phyloP scores from a whole-genome alignment of 2,888 invertebrate genomes.

The Pandemis cinnamomeana region DNA sequence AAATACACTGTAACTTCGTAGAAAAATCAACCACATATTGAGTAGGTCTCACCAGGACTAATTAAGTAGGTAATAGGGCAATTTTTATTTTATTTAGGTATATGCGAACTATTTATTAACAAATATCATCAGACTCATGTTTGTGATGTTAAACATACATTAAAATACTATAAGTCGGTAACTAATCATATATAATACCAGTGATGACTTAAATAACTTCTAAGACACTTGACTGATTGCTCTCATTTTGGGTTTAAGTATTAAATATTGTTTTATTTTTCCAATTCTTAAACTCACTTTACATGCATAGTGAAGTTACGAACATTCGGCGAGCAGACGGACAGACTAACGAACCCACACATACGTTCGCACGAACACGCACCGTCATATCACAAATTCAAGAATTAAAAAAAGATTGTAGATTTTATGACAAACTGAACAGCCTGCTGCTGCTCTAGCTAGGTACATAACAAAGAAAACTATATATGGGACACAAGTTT shows the following conservation, averaged over 20 bases:
- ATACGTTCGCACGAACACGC: too few relatives aligned
- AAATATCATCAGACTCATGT: neutral
- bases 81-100: neutral
- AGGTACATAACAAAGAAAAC: too few relatives aligned
- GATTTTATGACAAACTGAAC: too few relatives aligned
- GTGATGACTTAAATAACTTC: neutral
- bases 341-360: too few relatives aligned
- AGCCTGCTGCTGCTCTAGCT: too few relatives aligned
- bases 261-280: neutral
- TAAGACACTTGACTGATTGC: neutral
- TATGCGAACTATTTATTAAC: too few relatives aligned
- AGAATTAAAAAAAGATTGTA: too few relatives aligned
- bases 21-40: neutral
- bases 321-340: too few relatives aligned
- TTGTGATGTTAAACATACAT: constrained; percentile 3
- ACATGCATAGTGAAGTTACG: too few relatives aligned
- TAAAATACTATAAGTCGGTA: neutral
- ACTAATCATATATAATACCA: constrained; percentile 5
- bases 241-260: neutral
- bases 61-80: neutral
- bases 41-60: neutral
- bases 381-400: too few relatives aligned
- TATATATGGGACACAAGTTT: too few relatives aligned
- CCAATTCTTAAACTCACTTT: neutral
- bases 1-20: neutral